Evolutionary conservation across 2,888 invertebrate species (phyloP), one percentile per base, ranked within the genome.

Genomic region (Drosophila histrio): DNA sequence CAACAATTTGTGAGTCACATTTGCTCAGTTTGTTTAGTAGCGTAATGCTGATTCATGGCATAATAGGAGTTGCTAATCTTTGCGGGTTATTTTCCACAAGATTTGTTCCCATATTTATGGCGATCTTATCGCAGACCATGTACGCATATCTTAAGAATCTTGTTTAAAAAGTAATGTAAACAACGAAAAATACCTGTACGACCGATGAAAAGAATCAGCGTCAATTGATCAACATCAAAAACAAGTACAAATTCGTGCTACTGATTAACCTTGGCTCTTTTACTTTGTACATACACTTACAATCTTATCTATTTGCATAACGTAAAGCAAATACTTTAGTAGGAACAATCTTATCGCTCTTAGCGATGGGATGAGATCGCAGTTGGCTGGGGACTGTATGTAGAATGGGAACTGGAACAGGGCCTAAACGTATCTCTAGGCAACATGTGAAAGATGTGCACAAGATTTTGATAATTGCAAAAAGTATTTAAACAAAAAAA

Each of bases 391-490:
- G 22, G 1, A 26, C 17, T 34, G 22, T 11, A 21, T 34, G 22
- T 11, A 21, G 15, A 34, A 15, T 32, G 6, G 4, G n/a, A 52
- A 30, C 26, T 50, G 21, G 15, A 53, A 41, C 38, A 30, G 52
- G 39, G 28, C 28, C 52, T 53, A 11, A 30, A 44, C 11, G 41
- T 54, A 22, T 50, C 11, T 26, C 13, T 2, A 24, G 4, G 28
- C 22, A 44, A 54, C 68, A 61, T 44, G 67, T 58, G 39, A 44
- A 22, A 26, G 57, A 47, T 56, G 53, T 15, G 60, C 44, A 17
- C 61, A 54, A 46, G 30, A 38, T 68, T 36, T 59, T 36, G 44
- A 57, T 69, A 75, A 72, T 69, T 74, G 75, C 54, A 38, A 69
- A 67, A 22, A n/a, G 11, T n/a, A 36, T 24, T 28, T 41, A 15